phyloP scores from a whole-genome alignment of 2,113 vertebrate species.

The Pteropus alecto region DNA sequence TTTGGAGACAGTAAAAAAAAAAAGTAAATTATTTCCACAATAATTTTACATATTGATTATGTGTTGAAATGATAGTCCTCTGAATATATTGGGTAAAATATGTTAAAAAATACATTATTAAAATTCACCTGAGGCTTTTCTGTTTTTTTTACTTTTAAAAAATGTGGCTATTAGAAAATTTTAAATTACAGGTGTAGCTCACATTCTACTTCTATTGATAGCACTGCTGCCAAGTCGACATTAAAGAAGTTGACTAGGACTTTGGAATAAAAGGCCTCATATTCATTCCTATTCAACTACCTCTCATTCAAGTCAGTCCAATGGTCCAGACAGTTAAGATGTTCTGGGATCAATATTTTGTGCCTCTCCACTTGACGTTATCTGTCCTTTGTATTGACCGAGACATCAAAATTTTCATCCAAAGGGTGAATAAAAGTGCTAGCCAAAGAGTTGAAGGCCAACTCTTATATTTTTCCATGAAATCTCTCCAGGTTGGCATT shows the following conservation, averaged over 20 bases:
- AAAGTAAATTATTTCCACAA: not conserved
- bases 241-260: not conserved
- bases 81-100: not conserved
- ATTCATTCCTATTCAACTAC: not conserved
- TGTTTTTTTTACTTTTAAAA: not conserved
- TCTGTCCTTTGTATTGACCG: not conserved
- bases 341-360: not conserved
- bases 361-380: not conserved
- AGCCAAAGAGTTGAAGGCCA: not conserved
- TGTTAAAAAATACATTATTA: not conserved
- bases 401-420: not conserved
- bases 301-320: not conserved
- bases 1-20: not conserved
- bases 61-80: not conserved
- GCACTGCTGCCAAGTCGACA: not conserved
- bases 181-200: not conserved
- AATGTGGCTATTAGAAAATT: conserved; percentile 10
- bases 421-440: not conserved
- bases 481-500: not conserved
- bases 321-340: not conserved
- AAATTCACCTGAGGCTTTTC: not conserved
- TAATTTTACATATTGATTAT: not conserved
- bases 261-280: not conserved
- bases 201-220: not conserved
- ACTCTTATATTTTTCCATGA: not conserved